Percentiles rank a stretch among this genome's conserved stretches.
Evolutionary conservation across 1,140 invertebrate genomes (phyloP).

Genomic region (Plodia interpunctella): DNA sequence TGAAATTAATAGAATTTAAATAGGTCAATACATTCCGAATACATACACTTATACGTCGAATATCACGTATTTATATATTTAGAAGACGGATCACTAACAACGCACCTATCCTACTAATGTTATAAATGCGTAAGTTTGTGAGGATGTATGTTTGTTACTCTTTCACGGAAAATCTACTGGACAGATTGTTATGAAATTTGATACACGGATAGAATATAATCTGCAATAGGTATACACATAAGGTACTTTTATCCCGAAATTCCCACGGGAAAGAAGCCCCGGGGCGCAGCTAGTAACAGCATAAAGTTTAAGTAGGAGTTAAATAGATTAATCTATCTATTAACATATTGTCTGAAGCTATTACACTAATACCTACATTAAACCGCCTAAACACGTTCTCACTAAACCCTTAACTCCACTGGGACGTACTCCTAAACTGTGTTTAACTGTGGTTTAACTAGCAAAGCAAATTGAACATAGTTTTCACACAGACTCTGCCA

Average conservation of each 20-base stretch:
- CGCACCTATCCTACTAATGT: too few species aligned
- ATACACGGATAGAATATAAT: too few species aligned
- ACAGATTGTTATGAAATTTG: too few species aligned
- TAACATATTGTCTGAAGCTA: not conserved
- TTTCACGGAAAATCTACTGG: not conserved
- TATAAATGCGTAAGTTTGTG: not conserved
- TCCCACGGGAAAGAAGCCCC: too few species aligned
- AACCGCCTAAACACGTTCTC: not conserved
- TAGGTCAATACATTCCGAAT: too few species aligned
- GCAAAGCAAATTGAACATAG: not conserved
- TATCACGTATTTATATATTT: too few species aligned
- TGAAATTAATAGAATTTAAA: too few species aligned
- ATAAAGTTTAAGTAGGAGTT: too few species aligned
- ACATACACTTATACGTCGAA: too few species aligned
- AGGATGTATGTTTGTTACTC: not conserved
- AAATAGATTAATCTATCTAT: constrained; percentile 10
- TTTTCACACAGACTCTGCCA: not conserved
- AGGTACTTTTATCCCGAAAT: not conserved
- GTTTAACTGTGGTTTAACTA: not conserved
- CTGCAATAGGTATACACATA: not conserved
- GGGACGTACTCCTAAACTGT: not conserved
- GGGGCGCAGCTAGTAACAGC: too few species aligned
- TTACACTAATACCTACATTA: too few species aligned
- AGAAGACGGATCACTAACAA: too few species aligned
- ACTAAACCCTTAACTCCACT: not conserved